Base-by-base conservation (phyloP, 2,888 invertebrate genomes). In the Leuctra nigra region DNA sequence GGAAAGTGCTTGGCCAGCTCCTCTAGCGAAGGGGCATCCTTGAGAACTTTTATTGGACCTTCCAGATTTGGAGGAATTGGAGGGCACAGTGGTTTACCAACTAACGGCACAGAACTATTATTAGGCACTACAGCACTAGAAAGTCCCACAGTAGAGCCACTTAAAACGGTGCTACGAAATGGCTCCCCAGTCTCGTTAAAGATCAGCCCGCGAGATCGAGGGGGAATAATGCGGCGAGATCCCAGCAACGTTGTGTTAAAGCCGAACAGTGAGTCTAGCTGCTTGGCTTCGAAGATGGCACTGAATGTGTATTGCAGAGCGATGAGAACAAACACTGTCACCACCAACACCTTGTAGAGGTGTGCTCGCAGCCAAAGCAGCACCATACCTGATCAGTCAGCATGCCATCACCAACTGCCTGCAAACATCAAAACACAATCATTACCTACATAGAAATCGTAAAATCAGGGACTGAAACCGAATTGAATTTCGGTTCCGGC, bases 301-400 rank as follows among this genome's bases (percentile, higher is more conserved):
- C 82, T 84, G 72, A 82, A 82, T 61, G 83, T 77, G 73, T 82
- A 86, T 72, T 86, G 84, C 53, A 85, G 75, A n/a, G 79, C 79
- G 55, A 84, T 80, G 54, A 86, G 77, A 59, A 80, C 78, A 62
- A 84, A 71, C 67, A 85, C 80, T 65, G 82, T 72, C 64, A 75
- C 70, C 64, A 76, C 72, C 62, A 80, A 68, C 68, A 76, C 74
- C 73, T 79, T 80, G 71, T 77, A 79, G 64, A 78, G 72, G 72
- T 76, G 73, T 69, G 73, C 72, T 66, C 75, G 73, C 67, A 74
- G 72, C 72, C 74, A 75, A 68, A 72, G 68, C 69, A 72, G 70
- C 72, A 73, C 72, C 69, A 71, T 71, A 71, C 68, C 69, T 68
- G 68, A 63, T 64, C 64, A 65, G 66, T 67, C 29, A 29, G 29